A percentile compares a stretch with the other conserved stretches of the same genome.
Conservation (phyloP, 2,113 vertebrate species). For the Ranitomeya imitator region DNA sequence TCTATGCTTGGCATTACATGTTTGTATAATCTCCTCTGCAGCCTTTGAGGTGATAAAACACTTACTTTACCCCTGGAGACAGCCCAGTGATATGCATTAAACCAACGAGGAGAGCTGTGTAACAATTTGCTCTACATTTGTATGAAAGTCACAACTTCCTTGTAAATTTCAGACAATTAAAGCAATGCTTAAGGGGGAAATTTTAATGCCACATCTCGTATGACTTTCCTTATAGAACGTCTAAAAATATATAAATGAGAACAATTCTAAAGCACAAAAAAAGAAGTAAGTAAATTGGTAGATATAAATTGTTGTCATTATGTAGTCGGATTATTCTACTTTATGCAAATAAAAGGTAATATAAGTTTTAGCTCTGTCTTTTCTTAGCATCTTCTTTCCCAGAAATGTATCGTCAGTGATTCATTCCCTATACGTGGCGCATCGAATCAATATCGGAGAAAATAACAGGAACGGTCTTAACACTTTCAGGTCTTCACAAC, state of each 20-base stretch:
- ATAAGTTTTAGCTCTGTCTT: background rate
- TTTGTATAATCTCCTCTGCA: constrained; percentile 26
- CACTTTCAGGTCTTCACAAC: background rate
- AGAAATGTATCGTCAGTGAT: constrained; percentile 22
- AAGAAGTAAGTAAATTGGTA: background rate
- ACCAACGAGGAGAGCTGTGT: constrained; percentile 31
- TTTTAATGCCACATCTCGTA: constrained; percentile 9
- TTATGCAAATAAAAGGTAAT: constrained; percentile 8
- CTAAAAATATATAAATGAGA: constrained; percentile 26
- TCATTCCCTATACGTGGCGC: constrained; percentile 28
- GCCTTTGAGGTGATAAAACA: constrained; percentile 37
- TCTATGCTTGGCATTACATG: constrained; percentile 38
- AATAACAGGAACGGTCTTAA: constrained; percentile 19
- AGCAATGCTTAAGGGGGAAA: constrained; percentile 15
- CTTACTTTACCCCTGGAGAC: constrained; percentile 25
- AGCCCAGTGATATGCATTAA: constrained; percentile 37
- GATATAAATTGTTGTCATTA: constrained; percentile 28
- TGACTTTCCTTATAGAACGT: background rate
- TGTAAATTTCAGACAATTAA: constrained; percentile 41
- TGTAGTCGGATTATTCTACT: background rate
- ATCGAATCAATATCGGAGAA: constrained; percentile 14
- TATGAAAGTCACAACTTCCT: constrained; percentile 44
- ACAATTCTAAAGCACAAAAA: constrained; percentile 11
- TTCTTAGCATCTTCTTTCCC: background rate
- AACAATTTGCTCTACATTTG: constrained; percentile 29